These are phyloP conservation scores for Edolisoma coerulescens DNA, from an alignment of 2,113 vertebrate species.

Conservation along the genomic window DNA sequence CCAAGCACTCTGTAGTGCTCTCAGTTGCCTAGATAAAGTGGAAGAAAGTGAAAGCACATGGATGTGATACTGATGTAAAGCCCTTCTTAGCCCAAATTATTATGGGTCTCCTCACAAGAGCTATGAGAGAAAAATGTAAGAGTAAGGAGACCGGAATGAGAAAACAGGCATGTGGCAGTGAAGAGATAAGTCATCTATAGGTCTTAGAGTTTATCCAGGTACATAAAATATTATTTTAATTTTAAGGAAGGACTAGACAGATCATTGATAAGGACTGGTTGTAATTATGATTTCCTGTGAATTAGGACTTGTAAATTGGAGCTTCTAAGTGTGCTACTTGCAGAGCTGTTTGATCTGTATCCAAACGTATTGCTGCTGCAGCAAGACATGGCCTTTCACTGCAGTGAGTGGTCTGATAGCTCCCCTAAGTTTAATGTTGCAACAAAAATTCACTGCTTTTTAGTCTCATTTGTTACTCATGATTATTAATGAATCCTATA, in stretches of 20 bases:
- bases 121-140: background rate
- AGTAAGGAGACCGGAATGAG: background rate
- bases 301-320: background rate
- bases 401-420: background rate
- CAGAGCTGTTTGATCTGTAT: constrained; percentile 8
- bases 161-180: background rate
- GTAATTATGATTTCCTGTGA: background rate
- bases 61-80: background rate
- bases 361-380: background rate
- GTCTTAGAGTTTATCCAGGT: background rate
- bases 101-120: background rate
- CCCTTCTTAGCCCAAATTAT: background rate
- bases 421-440: background rate
- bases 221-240: background rate
- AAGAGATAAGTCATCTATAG: background rate
- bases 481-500: background rate
- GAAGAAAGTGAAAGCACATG: background rate
- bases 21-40: background rate
- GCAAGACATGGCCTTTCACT: background rate
- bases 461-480: background rate
- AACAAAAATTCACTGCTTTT: background rate
- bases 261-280: background rate
- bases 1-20: background rate
- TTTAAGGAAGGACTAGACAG: background rate
- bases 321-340: background rate